Percentiles rank a stretch among this genome's conserved stretches.
Evolutionary conservation across 2,888 invertebrate species (phyloP).

Genomic region (Mesoligia furuncula): DNA sequence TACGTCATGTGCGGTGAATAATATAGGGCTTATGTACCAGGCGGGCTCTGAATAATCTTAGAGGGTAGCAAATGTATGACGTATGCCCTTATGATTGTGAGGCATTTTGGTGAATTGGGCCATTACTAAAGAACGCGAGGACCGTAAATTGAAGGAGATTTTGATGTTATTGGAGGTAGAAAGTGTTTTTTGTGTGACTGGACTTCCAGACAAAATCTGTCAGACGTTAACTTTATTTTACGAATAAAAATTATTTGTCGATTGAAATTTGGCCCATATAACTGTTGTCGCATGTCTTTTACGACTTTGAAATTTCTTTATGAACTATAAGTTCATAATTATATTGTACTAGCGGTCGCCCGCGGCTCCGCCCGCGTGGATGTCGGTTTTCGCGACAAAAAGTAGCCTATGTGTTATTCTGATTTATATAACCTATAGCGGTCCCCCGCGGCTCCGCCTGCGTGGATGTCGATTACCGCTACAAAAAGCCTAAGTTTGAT

Average conservation of each 20-base stretch:
- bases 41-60: constrained; percentile 38
- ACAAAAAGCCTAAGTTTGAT: too few relatives aligned
- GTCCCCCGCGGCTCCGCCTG: too few relatives aligned
- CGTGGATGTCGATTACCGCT: too few relatives aligned
- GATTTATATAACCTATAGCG: too few relatives aligned
- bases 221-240: too few relatives aligned
- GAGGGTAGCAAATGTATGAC: constrained; percentile 11
- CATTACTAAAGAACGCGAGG: not conserved
- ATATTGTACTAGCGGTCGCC: too few relatives aligned
- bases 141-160: not conserved
- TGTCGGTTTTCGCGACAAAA: too few relatives aligned
- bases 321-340: not conserved
- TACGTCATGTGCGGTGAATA: constrained; percentile 36
- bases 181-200: not conserved
- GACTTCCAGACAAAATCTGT: too few relatives aligned
- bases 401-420: too few relatives aligned
- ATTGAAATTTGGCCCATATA: too few relatives aligned
- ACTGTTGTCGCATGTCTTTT: not conserved
- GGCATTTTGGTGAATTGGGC: not conserved
- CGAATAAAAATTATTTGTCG: too few relatives aligned
- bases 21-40: constrained; percentile 21
- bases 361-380: too few relatives aligned
- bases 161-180: not conserved
- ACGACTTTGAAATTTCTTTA: not conserved
- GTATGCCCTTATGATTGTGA: not conserved